phyloP scores from a whole-genome alignment of 2,113 vertebrate genomes.

The Melanotaenia duboulayi region DNA sequence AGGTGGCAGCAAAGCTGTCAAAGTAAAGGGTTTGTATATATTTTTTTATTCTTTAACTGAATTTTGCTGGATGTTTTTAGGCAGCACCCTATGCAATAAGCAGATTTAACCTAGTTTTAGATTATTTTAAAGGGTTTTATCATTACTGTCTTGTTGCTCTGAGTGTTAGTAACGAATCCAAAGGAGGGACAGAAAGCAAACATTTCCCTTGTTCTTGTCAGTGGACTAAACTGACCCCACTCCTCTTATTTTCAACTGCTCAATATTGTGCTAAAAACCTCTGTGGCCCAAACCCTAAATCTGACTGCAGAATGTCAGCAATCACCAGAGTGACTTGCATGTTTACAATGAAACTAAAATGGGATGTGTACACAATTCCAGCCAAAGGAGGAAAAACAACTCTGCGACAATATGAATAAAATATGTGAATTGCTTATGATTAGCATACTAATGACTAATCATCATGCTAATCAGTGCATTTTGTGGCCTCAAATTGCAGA shows the following conservation, averaged over 20 bases:
- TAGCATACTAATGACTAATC: conserved; percentile 80
- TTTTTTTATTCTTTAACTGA: not conserved
- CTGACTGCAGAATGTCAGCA: conserved; percentile 12
- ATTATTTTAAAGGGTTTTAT: not conserved
- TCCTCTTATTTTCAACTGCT: no score
- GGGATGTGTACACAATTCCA: conserved; percentile 54
- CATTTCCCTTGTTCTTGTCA: not conserved
- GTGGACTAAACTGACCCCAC: no score
- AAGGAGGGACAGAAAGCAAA: not conserved
- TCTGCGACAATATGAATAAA: conserved; percentile 78
- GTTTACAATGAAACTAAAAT: conserved; percentile 55
- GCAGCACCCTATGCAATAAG: not conserved
- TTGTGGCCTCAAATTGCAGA: conserved; percentile 68
- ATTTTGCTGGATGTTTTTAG: not conserved
- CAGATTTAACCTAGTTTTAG: not conserved
- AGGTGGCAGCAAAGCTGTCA: conserved; percentile 7
- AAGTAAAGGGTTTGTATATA: conserved; percentile 28
- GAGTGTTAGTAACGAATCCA: not conserved
- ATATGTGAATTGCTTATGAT: conserved; percentile 78
- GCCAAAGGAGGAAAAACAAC: conserved; percentile 64
- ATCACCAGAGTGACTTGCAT: conserved; percentile 21
- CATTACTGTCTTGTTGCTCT: not conserved
- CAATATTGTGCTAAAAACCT: not conserved
- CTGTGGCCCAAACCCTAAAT: not conserved
- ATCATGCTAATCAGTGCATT: conserved; percentile 79